phyloP scores from a whole-genome alignment of 35 echinoderm and acorn worm genomes.

The Anneissia japonica region DNA sequence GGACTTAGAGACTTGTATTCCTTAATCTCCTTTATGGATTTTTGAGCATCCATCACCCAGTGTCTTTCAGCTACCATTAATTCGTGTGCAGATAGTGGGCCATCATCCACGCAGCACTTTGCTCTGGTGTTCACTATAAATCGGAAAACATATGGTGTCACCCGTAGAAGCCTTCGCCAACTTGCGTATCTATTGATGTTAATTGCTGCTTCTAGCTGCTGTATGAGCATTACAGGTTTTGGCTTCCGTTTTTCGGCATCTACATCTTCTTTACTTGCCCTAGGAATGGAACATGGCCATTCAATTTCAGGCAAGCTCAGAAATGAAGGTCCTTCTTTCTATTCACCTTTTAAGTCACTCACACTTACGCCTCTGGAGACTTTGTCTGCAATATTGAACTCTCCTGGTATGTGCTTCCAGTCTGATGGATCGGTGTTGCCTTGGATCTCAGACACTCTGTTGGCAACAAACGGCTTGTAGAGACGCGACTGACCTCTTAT shows the following conservation, averaged over 20 bases:
- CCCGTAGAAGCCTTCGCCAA: slow-evolving; percentile 42
- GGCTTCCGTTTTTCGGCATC: slow-evolving; percentile 43
- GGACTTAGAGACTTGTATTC: slow-evolving; percentile 30
- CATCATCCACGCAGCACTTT: neutral
- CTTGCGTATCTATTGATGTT: slow-evolving; percentile 28
- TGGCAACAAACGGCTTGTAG: slow-evolving; percentile 59
- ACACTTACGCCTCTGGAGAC: slow-evolving; percentile 46
- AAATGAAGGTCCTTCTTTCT: slow-evolving; percentile 54
- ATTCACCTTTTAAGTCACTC: slow-evolving; percentile 4
- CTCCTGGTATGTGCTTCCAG: slow-evolving; percentile 50
- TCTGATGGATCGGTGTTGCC: slow-evolving; percentile 41
- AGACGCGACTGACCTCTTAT: slow-evolving; percentile 31
- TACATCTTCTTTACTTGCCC: neutral
- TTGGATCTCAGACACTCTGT: slow-evolving; percentile 48
- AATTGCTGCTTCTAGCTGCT: neutral
- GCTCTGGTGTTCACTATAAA: slow-evolving; percentile 20
- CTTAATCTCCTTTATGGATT: slow-evolving; percentile 5
- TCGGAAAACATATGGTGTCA: slow-evolving; percentile 40
- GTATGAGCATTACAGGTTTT: slow-evolving; percentile 19
- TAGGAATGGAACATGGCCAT: slow-evolving; percentile 33
- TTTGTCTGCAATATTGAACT: slow-evolving; percentile 53
- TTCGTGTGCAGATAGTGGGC: slow-evolving; percentile 22
- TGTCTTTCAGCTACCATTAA: slow-evolving; percentile 19
- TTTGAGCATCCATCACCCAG: slow-evolving; percentile 35
- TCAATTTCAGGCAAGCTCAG: slow-evolving; percentile 25